Base-by-base conservation (phyloP, 2,113 vertebrate species). In the Potamarius usumacintae region DNA sequence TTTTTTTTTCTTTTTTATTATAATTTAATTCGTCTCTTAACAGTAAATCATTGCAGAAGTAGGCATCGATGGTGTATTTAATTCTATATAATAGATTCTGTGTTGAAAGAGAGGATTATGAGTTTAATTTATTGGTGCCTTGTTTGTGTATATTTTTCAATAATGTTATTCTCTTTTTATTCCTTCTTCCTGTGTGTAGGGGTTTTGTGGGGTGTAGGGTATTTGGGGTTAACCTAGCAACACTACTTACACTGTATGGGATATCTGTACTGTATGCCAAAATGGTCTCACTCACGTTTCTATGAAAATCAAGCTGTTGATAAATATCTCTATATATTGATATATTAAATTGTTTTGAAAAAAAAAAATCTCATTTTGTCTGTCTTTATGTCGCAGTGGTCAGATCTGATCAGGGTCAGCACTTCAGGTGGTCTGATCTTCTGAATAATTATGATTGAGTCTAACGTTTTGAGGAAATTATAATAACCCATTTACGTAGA, bases 291-390 rank as follows among this genome's bases (percentile, higher is more conserved):
- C 94, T 95, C 95, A 94, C 92, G 93, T 96, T 96, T 96, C 93
- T 96, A 96, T 95, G 94, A 94, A 96, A 96, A 95, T 92, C 69
- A 93, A 95, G 90, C 93, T 96, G 95, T 96, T 96, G 94, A 95
- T 96, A 96, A 95, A 96, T 95, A 95, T 96, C 95, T 95, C 94
- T 95, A 95, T 96, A 96, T 95, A 96, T 96, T 96, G 94, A 95
- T 96, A 96, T 95, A 96, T 95, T 96, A 96, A 95, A 96, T 96
- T 96, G 93, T 77, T 87, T 86, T 93, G 94, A 94, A 96, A 95
- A 96, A 95, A 94, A 94, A 34, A 95, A 93, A 95, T 95, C 94
- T 93, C 82, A 84, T 87, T 74, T 86, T 34, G 85, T 87, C 84
- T 88, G 48, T 60, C 8, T 90, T 53, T 25, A 83, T 57, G 8